Conservation (phyloP, 2,888 invertebrate species). For the Eupithecia exiguata region DNA sequence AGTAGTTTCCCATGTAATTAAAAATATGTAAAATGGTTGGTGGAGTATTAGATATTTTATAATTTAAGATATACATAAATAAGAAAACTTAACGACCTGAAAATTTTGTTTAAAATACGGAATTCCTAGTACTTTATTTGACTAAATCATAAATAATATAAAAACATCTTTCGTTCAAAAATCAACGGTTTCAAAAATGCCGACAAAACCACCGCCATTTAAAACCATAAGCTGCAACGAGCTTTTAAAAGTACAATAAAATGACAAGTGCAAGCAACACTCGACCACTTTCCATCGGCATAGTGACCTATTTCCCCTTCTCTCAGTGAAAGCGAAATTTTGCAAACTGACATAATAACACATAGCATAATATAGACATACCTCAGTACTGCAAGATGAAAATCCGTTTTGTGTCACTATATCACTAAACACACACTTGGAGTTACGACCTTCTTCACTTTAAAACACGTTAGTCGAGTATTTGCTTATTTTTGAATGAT, state of each 20-base stretch:
- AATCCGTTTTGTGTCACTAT: conserved; percentile 3
- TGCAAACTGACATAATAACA: conserved; percentile 21
- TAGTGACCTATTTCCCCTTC: conserved; percentile 17
- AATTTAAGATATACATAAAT: too few species aligned
- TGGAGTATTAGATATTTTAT: too few species aligned
- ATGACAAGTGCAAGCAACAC: not conserved
- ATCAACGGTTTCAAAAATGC: not conserved
- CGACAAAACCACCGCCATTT: not conserved
- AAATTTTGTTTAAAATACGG: too few species aligned
- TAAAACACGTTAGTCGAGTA: not conserved
- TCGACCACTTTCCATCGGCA: conserved; percentile 13
- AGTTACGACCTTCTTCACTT: conserved; percentile 1
- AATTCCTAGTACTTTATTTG: too few species aligned
- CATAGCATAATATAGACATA: conserved; percentile 8
- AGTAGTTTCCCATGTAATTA: too few species aligned
- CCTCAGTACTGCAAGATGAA: not conserved
- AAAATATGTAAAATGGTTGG: too few species aligned
- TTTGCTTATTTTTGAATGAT: conserved; percentile 10
- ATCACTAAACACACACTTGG: conserved; percentile 5
- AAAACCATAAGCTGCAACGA: conserved; percentile 5
- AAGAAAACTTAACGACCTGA: too few species aligned
- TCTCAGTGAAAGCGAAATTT: conserved; percentile 21
- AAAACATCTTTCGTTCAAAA: too few species aligned
- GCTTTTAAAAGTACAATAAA: conserved; percentile 3
- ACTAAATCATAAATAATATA: too few species aligned